phyloP scores from a whole-genome alignment of 2,797 vertebrate species.

The Halcyon badia region DNA sequence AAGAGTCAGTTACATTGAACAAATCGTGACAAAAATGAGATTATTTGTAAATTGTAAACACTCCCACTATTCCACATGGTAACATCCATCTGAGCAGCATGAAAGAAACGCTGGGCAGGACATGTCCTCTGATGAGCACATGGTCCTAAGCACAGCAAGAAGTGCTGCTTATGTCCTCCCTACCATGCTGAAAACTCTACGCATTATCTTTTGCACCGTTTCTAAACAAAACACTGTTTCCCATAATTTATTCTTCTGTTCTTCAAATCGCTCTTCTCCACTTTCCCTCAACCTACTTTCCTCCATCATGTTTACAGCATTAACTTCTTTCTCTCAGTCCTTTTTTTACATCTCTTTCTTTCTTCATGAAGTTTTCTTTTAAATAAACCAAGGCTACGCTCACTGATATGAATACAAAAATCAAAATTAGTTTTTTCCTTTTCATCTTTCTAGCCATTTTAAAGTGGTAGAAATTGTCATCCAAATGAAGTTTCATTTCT shows the following conservation, averaged over 20 bases:
- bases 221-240: not conserved
- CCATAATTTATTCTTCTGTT: not conserved
- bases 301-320: not conserved
- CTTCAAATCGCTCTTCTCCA: not conserved
- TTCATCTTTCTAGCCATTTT: not conserved
- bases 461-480: not conserved
- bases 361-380: not conserved
- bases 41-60: not conserved
- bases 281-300: not conserved
- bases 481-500: not conserved
- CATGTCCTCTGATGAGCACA: not conserved
- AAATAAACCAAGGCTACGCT: not conserved
- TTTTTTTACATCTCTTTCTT: not conserved
- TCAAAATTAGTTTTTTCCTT: not conserved
- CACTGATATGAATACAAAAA: not conserved
- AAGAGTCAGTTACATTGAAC: not conserved
- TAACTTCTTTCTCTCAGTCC: not conserved
- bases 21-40: not conserved
- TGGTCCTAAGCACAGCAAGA: not conserved
- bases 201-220: not conserved
- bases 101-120: too few relatives aligned
- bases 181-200: not conserved
- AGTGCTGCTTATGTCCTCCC: not conserved
- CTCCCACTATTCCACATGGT: not conserved
- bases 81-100: not conserved